Percentiles rank a stretch among this genome's conserved stretches.
phyloP scores from a whole-genome alignment of 2,888 invertebrate genomes.

The Chaetogeoica ovagalla region DNA sequence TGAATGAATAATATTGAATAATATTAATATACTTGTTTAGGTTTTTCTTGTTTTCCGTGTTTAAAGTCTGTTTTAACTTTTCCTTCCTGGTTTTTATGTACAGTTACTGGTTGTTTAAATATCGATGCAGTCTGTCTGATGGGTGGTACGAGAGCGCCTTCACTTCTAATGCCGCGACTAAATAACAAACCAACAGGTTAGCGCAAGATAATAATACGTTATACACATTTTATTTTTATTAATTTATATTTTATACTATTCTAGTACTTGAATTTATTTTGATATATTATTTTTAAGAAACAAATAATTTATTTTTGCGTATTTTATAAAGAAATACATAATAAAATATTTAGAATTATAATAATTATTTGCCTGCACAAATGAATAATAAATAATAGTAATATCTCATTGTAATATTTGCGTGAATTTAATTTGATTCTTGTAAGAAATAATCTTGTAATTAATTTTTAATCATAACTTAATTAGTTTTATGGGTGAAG shows the following conservation, averaged over 20 bases:
- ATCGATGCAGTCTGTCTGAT: slow-evolving; percentile 97
- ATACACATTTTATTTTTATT: neutral
- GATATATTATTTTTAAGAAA: no score
- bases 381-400: no score
- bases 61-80: slow-evolving; percentile 87
- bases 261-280: neutral
- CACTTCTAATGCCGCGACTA: slow-evolving; percentile 79
- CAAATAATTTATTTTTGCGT: no score
- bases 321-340: no score
- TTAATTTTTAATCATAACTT: no score
- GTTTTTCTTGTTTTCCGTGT: slow-evolving; percentile 89
- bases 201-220: neutral
- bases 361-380: no score
- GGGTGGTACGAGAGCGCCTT: slow-evolving; percentile 89
- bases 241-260: neutral
- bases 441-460: no score
- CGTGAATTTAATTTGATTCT: no score
- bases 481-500: no score
- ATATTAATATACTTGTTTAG: slow-evolving; percentile 71
- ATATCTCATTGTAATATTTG: no score
- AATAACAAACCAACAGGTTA: slow-evolving; percentile 55
- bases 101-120: slow-evolving; percentile 97
- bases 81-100: slow-evolving; percentile 88
- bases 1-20: neutral
- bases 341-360: no score